Percentiles rank a stretch among this genome's conserved stretches.
These are phyloP conservation scores for Parazoanthus atlanticus DNA, from an alignment of 92 coral and sea anemone species.

Conservation along the genomic window DNA sequence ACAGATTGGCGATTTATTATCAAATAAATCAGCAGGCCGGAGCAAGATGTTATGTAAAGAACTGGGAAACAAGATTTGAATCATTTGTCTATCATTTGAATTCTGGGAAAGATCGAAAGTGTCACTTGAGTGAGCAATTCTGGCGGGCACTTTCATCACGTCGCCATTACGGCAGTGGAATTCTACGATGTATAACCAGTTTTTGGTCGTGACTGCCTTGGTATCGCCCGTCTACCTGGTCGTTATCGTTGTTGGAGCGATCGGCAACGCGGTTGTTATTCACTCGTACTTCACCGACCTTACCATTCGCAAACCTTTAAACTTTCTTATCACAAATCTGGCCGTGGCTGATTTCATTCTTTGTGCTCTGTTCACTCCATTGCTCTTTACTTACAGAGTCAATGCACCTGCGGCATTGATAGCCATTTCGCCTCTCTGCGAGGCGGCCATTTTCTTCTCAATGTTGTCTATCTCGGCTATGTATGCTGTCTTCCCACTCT, in stretches of 20 bases:
- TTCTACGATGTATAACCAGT: slow-evolving; percentile 66
- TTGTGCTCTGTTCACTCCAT: slow-evolving; percentile 79
- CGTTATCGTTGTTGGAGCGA: slow-evolving; percentile 74
- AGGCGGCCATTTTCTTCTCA: slow-evolving; percentile 70
- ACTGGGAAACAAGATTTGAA: neutral
- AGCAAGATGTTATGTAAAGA: neutral
- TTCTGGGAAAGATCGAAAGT: neutral
- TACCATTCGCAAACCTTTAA: slow-evolving; percentile 66
- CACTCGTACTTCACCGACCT: slow-evolving; percentile 72
- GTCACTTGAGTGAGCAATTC: neutral
- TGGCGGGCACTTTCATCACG: too few species aligned
- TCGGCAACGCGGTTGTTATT: slow-evolving; percentile 79
- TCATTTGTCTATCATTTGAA: neutral
- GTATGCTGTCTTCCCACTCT: slow-evolving; percentile 84
- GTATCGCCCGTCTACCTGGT: slow-evolving; percentile 75
- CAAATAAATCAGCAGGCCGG: too few species aligned
- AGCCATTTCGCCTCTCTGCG: slow-evolving; percentile 86
- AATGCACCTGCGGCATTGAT: slow-evolving; percentile 75
- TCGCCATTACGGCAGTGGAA: neutral
- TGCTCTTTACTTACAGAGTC: slow-evolving; percentile 85
- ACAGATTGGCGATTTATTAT: neutral
- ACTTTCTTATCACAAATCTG: slow-evolving; percentile 82
- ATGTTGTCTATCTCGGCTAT: slow-evolving; percentile 84
- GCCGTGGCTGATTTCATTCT: slow-evolving; percentile 85
- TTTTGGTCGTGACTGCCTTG: slow-evolving; percentile 72